Evolutionary conservation across 1,140 invertebrate genomes (phyloP).

Genomic region (Physella acuta): DNA sequence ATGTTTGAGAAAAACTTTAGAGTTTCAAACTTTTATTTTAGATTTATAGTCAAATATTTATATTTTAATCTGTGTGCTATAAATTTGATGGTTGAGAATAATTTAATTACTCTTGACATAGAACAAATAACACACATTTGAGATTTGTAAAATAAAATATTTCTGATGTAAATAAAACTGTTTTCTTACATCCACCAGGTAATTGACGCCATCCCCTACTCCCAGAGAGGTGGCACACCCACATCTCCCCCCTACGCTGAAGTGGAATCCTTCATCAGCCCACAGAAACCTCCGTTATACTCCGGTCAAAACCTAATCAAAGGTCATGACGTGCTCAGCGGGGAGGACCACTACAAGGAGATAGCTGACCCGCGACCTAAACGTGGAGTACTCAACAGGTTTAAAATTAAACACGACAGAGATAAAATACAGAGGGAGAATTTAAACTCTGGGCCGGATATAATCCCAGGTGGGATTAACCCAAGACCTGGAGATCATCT

Average conservation of each 20-base stretch:
- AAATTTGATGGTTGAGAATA: too few relatives aligned
- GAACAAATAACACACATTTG: too few relatives aligned
- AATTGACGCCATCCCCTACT: conserved; percentile 14
- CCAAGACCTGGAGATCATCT: background rate
- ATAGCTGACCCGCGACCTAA: background rate
- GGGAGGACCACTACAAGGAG: background rate
- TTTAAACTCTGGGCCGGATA: background rate
- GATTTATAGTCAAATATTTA: too few relatives aligned
- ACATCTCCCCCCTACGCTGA: conserved; percentile 22
- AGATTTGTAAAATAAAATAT: too few relatives aligned
- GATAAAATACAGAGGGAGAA: background rate
- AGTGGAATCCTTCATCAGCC: conserved; percentile 3
- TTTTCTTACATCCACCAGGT: too few relatives aligned
- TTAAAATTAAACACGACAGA: background rate
- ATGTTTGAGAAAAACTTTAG: too few relatives aligned
- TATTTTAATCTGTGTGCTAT: too few relatives aligned
- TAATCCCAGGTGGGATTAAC: background rate
- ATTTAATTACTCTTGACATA: too few relatives aligned
- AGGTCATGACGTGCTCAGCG: background rate
- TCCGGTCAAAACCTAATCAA: background rate
- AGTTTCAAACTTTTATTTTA: too few relatives aligned
- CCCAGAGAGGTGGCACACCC: conserved; percentile 10
- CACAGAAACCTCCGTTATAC: conserved; percentile 1
- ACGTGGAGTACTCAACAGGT: background rate
- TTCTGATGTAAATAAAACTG: too few relatives aligned